A percentile compares a stretch with the other conserved stretches of the same genome.
These are phyloP conservation scores for Drosophila infuscata DNA, from an alignment of 2,888 invertebrate genomes.

Conservation along the genomic window DNA sequence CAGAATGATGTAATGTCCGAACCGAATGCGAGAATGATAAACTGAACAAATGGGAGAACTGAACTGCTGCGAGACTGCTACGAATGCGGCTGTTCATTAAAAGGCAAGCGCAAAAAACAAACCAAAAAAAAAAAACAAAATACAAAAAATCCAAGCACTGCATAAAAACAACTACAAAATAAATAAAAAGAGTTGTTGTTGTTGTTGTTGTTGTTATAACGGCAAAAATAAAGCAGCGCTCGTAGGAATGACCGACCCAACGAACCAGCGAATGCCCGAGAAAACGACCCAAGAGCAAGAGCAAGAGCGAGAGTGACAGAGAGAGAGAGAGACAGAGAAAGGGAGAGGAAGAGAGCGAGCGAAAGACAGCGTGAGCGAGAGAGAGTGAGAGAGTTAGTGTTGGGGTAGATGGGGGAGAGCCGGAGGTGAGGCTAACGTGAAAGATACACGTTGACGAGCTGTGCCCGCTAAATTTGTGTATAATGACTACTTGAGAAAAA, in stretches of 20 bases:
- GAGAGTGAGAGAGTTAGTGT: not conserved
- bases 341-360: conserved; percentile 4
- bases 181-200: conserved; percentile 33
- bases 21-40: conserved; percentile 4
- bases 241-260: conserved; percentile 66
- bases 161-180: conserved; percentile 30
- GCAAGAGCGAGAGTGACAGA: conserved; percentile 14
- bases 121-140: conserved; percentile 10
- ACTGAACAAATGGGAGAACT: conserved; percentile 12
- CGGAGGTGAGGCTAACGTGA: conserved; percentile 35
- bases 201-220: conserved; percentile 57
- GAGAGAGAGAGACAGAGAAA: not conserved
- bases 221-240: conserved; percentile 65
- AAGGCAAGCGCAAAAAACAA: conserved; percentile 41
- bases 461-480: conserved; percentile 71
- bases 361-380: conserved; percentile 1
- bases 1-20: conserved; percentile 72
- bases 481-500: conserved; percentile 80
- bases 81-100: conserved; percentile 63
- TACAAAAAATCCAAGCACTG: conserved; percentile 22
- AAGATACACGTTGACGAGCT: conserved; percentile 71
- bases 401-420: not conserved
- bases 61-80: not conserved
- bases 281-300: conserved; percentile 35
- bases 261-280: conserved; percentile 43